A percentile compares a stretch with the other conserved stretches of the same genome.
These are phyloP conservation scores for Apamea epomidion DNA, from an alignment of 2,888 invertebrate species.

Conservation along the genomic window DNA sequence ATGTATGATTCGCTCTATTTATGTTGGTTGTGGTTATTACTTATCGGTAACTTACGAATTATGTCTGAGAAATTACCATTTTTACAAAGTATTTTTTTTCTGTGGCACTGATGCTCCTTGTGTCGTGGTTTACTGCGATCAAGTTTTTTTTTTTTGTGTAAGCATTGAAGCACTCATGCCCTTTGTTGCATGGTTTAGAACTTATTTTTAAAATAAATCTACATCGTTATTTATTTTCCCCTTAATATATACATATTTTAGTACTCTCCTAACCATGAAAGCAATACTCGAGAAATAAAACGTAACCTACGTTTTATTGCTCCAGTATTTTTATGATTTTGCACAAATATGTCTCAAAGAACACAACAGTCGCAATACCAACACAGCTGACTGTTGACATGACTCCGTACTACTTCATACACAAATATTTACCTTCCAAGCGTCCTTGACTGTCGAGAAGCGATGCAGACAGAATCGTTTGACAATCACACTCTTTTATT, in stretches of 20 bases:
- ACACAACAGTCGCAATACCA: neutral
- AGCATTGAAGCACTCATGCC: no score
- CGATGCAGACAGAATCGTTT: constrained; percentile 28
- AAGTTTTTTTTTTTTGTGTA: no score
- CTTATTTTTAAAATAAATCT: neutral
- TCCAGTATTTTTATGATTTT: neutral
- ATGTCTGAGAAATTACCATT: neutral
- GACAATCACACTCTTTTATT: constrained; percentile 24
- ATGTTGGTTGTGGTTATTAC: no score
- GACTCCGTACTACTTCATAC: neutral
- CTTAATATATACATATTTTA: no score
- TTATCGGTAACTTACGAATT: neutral
- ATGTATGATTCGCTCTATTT: neutral
- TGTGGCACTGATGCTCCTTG: neutral
- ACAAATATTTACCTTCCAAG: constrained; percentile 36
- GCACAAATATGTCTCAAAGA: neutral
- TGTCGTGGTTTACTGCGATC: no score
- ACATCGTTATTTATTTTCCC: no score
- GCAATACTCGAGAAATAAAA: no score
- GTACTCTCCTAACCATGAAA: no score
- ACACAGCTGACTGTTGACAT: constrained; percentile 21
- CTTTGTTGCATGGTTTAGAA: neutral
- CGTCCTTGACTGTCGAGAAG: constrained; percentile 10
- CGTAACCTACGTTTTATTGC: neutral
- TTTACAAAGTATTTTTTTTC: neutral